Evolutionary conservation across 2,113 vertebrate genomes (phyloP).

Genomic region (Nycticorax nycticorax): DNA sequence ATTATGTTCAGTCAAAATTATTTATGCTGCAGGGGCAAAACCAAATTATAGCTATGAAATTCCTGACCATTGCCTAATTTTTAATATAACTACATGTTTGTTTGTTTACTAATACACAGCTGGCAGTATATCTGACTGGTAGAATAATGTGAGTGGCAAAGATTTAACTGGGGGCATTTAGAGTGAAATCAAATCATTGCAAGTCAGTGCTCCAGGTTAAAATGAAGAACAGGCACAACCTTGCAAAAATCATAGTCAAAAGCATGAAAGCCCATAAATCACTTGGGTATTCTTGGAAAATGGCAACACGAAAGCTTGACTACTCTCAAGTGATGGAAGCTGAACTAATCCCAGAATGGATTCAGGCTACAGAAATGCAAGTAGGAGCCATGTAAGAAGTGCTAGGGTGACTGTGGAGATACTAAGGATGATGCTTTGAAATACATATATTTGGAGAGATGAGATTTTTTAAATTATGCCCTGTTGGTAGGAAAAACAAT

Average conservation of each 20-base stretch:
- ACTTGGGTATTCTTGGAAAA: neutral
- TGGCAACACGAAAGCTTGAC: neutral
- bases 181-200: neutral
- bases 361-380: neutral
- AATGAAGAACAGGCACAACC: neutral
- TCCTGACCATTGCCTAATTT: neutral
- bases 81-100: neutral
- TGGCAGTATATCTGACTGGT: neutral
- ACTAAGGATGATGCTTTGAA: neutral
- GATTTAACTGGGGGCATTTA: neutral
- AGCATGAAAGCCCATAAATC: neutral
- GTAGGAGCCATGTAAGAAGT: neutral
- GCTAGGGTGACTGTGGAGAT: neutral
- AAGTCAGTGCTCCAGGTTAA: neutral
- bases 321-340: neutral
- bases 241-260: neutral
- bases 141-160: neutral
- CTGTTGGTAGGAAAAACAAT: neutral
- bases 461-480: neutral
- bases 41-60: neutral
- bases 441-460: neutral
- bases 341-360: neutral
- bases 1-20: neutral
- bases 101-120: neutral
- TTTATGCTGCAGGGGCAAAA: neutral